Percentiles rank a stretch among this genome's conserved stretches.
These are phyloP conservation scores for Cantharis nigra DNA, from an alignment of 2,888 invertebrate genomes.

Conservation along the genomic window DNA sequence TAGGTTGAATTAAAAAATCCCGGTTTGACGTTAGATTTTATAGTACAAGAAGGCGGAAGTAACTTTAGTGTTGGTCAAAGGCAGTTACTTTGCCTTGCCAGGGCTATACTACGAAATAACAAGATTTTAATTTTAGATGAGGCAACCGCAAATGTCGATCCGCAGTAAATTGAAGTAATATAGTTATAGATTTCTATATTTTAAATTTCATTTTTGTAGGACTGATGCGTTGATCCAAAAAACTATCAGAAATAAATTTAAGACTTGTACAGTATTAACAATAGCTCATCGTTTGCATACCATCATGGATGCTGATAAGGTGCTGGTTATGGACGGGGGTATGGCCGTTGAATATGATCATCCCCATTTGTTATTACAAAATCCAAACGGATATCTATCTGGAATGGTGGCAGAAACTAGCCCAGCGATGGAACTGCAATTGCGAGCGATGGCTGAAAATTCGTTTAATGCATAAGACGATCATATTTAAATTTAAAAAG, in stretches of 20 bases:
- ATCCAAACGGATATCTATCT: slow-evolving; percentile 41
- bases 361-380: slow-evolving; percentile 51
- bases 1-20: slow-evolving; percentile 76
- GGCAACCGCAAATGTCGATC: slow-evolving; percentile 90
- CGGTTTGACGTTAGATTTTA: slow-evolving; percentile 66
- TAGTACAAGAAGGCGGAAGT: slow-evolving; percentile 75
- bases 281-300: slow-evolving; percentile 84
- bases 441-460: slow-evolving; percentile 42
- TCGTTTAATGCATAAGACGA: background rate
- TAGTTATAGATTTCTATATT: background rate
- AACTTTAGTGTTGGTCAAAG: slow-evolving; percentile 89
- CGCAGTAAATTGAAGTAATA: slow-evolving; percentile 39
- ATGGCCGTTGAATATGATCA: slow-evolving; percentile 58
- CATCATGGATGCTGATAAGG: slow-evolving; percentile 83
- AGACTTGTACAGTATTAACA: slow-evolving; percentile 77
- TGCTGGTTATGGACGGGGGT: slow-evolving; percentile 65
- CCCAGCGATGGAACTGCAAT: slow-evolving; percentile 37
- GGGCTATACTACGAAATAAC: slow-evolving; percentile 80
- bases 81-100: slow-evolving; percentile 83
- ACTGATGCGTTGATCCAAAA: slow-evolving; percentile 78
- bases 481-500: background rate
- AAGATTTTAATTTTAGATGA: slow-evolving; percentile 85
- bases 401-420: slow-evolving; percentile 47
- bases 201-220: slow-evolving; percentile 53
- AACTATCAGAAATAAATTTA: slow-evolving; percentile 75